Conservation (phyloP, 2,113 vertebrate genomes). For the Helogale parvula region DNA sequence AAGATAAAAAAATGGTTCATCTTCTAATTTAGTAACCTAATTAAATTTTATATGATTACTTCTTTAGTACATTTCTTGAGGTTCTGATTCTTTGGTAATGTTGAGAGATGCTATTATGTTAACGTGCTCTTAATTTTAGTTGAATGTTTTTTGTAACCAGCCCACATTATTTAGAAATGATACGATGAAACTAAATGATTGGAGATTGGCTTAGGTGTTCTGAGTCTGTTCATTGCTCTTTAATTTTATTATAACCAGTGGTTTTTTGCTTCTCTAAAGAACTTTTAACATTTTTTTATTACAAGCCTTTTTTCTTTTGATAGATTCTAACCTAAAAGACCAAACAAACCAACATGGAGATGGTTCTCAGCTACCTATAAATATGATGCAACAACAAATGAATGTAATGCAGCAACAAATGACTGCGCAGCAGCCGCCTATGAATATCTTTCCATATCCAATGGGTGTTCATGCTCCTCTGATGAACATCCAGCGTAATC, state of each 20-base stretch:
- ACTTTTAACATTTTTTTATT: slow-evolving; percentile 55
- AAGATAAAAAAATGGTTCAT: neutral
- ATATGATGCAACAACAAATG: slow-evolving; percentile 89
- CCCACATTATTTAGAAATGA: slow-evolving; percentile 19
- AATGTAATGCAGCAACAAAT: slow-evolving; percentile 86
- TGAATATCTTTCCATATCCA: slow-evolving; percentile 88
- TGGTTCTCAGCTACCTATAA: slow-evolving; percentile 89
- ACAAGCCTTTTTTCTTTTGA: slow-evolving; percentile 68
- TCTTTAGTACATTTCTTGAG: slow-evolving; percentile 26
- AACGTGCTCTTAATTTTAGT: neutral
- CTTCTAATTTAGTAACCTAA: neutral
- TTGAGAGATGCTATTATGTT: neutral
- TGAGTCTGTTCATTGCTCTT: neutral
- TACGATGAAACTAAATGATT: neutral
- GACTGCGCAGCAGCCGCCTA: slow-evolving; percentile 85
- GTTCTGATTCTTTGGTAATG: neutral
- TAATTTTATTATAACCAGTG: neutral
- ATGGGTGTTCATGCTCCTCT: slow-evolving; percentile 89
- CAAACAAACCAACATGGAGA: slow-evolving; percentile 89
- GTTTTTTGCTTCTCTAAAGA: slow-evolving; percentile 31
- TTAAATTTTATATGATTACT: slow-evolving; percentile 21
- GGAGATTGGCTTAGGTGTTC: neutral
- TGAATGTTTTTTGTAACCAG: slow-evolving; percentile 1
- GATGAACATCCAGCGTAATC: slow-evolving; percentile 90
- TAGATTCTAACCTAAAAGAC: slow-evolving; percentile 92